phyloP scores from a whole-genome alignment of 2,113 vertebrate species.

The Callocephalon fimbriatum region DNA sequence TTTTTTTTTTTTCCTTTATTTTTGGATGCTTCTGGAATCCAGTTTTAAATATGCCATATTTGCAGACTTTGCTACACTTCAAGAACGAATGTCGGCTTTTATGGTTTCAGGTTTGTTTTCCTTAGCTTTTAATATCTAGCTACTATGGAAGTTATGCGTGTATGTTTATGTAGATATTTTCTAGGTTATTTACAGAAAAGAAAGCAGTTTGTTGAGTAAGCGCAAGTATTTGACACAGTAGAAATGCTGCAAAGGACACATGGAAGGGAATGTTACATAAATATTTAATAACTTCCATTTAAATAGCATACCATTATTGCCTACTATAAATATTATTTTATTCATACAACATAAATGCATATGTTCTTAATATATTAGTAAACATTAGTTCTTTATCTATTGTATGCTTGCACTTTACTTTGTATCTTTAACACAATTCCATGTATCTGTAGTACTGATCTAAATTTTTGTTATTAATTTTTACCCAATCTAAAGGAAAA shows the following conservation, averaged over 20 bases:
- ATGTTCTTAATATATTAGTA: background rate
- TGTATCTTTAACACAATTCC: background rate
- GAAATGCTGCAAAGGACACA: background rate
- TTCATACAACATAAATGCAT: background rate
- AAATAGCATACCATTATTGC: background rate
- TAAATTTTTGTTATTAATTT: background rate
- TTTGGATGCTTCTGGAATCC: background rate
- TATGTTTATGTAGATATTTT: background rate
- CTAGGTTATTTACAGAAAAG: background rate
- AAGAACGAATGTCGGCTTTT: background rate
- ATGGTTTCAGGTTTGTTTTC: background rate
- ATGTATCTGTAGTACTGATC: background rate
- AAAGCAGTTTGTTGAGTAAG: background rate
- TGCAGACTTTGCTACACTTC: background rate
- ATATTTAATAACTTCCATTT: background rate
- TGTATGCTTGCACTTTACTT: background rate
- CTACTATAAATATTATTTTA: background rate
- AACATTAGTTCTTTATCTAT: background rate
- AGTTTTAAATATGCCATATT: background rate
- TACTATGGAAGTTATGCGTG: background rate
- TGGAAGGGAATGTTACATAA: background rate
- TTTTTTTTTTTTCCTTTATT: background rate
- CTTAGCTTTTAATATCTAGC: background rate
- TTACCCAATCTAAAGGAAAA: background rate
- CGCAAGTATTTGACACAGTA: background rate